A percentile compares a stretch with the other conserved stretches of the same genome.
These are phyloP conservation scores for Heliconius erato DNA, from an alignment of 2,888 invertebrate genomes.

Conservation along the genomic window DNA sequence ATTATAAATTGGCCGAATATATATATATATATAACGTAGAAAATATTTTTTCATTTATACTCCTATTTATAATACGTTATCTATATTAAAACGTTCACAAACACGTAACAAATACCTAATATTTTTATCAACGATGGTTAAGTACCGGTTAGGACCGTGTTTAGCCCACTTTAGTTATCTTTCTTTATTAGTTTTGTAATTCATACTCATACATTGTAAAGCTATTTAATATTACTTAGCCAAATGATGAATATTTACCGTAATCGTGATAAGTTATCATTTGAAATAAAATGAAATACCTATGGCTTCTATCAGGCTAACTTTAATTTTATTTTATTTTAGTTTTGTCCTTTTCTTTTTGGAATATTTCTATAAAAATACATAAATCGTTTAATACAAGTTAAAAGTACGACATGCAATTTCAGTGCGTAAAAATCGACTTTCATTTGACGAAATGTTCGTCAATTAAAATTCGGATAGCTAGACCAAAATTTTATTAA, in stretches of 20 bases:
- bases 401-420: too few species aligned
- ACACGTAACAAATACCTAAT: background rate
- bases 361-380: too few species aligned
- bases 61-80: background rate
- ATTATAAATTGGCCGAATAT: background rate
- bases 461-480: too few species aligned
- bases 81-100: too few species aligned
- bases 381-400: too few species aligned
- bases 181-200: slow-evolving; percentile 8
- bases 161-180: slow-evolving; percentile 25
- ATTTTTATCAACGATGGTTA: background rate
- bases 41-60: background rate
- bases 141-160: background rate
- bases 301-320: too few species aligned
- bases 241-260: background rate
- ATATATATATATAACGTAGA: background rate
- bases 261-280: background rate
- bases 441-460: too few species aligned
- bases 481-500: too few species aligned
- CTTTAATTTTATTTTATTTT: too few species aligned
- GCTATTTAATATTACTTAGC: background rate
- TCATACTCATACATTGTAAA: background rate
- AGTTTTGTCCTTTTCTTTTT: too few species aligned
- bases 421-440: too few species aligned
- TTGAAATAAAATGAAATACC: too few species aligned